Conservation (phyloP, 2,113 vertebrate species). For the Gopherus flavomarginatus region DNA sequence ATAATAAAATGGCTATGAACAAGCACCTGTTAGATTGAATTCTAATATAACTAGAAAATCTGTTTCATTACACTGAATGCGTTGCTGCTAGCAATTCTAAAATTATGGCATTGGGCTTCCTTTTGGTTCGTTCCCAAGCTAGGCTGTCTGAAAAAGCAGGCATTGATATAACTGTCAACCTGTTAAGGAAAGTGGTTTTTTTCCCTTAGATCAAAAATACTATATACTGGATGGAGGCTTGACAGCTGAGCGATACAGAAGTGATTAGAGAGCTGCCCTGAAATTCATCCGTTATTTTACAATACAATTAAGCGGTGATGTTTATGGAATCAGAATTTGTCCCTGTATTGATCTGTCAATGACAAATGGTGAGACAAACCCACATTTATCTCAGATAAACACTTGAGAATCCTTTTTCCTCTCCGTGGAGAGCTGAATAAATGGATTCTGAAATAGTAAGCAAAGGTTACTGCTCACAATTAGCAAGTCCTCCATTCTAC, state of each 20-base stretch:
- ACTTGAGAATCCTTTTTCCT: neutral
- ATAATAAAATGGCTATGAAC: neutral
- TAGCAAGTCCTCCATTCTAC: neutral
- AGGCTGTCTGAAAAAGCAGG: neutral
- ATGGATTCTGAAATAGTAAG: neutral
- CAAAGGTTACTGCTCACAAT: neutral
- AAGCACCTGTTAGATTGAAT: neutral
- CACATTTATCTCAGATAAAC: slow-evolving; percentile 17
- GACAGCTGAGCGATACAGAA: neutral
- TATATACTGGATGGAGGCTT: neutral
- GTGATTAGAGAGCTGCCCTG: neutral
- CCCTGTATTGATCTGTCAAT: neutral
- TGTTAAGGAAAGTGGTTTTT: neutral
- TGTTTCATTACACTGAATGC: slow-evolving; percentile 9
- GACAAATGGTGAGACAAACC: neutral
- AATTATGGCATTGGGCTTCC: neutral
- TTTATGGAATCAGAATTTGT: neutral
- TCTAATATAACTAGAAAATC: slow-evolving; percentile 11
- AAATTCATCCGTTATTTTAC: neutral
- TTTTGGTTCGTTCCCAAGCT: neutral
- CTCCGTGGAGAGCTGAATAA: neutral
- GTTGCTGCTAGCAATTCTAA: slow-evolving; percentile 21
- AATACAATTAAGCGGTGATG: neutral
- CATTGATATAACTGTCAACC: neutral
- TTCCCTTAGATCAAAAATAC: neutral